Base-by-base conservation (phyloP, 2,888 invertebrate genomes). In the Andrena haemorrhoa region DNA sequence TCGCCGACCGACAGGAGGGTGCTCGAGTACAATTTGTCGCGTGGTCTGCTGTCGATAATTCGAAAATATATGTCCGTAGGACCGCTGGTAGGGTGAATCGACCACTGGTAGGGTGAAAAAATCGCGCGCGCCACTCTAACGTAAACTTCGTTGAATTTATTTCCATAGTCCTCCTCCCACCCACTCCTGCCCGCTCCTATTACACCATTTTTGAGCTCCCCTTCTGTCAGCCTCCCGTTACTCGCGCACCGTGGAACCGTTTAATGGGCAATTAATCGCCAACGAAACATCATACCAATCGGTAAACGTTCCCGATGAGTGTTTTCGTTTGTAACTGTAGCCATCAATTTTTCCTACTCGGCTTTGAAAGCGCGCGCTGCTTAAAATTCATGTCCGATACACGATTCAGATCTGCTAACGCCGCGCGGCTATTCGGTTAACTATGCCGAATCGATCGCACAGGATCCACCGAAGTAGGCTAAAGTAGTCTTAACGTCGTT, bases 1-100 rank as follows among this genome's bases (percentile, higher is more conserved):
- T 88, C 89, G 86, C 29, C 86, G 86, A 89, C 81, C 85, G 69
- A 77, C 82, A 71, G 86, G 65, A 71, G 79, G 80, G 68, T 75
- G 84, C 82, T 83, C 84, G 79, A 81, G 82, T 49, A 77, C 88
- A 85, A 90, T 90, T 90, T 89, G 90, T 90, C 89, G 86, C 84
- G 87, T 75, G 87, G 81, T 65, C 73, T 75, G 74, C 86, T 89
- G 90, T 89, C 90, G 91, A 90, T 89, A 90, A 91, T 90, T 91
- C 87, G 85, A 83, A 89, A 90, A 90, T 89, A 88, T 89, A 90
- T 84, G 77, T 89, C 81, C 85, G 75, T 71, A 63, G 63, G 86
- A 82, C 49, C 72, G 84, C 68, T 65, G 79, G 68, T 56, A 71
- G 60, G 58, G 58, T 66, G 77, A 85, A 86, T 81, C 75, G 79